Evolutionary conservation across 1,140 invertebrate species (phyloP).

Genomic region (Xylocopa sonorina): DNA sequence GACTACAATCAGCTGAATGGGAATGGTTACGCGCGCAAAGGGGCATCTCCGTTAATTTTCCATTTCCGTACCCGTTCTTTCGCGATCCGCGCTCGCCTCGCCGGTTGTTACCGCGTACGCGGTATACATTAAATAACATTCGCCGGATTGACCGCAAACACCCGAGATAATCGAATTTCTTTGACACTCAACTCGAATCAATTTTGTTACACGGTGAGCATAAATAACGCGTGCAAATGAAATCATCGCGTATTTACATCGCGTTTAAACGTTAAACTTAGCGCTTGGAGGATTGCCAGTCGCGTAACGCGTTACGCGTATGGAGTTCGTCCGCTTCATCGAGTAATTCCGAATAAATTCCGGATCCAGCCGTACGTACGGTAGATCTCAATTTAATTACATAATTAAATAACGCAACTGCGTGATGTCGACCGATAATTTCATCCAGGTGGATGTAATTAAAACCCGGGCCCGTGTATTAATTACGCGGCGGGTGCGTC

Average conservation of each 20-base stretch:
- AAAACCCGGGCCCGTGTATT: slow-evolving; percentile 20
- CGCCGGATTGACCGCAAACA: slow-evolving; percentile 10
- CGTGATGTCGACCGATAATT: neutral
- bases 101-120: neutral
- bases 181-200: neutral
- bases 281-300: slow-evolving; percentile 29
- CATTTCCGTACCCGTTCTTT: slow-evolving; percentile 35
- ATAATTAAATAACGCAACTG: slow-evolving; percentile 23
- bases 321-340: neutral
- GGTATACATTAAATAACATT: slow-evolving; percentile 25
- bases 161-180: slow-evolving; percentile 23
- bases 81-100: neutral
- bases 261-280: slow-evolving; percentile 21
- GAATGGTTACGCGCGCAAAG: slow-evolving; percentile 34
- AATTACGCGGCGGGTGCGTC: slow-evolving; percentile 2
- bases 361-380: neutral
- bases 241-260: slow-evolving; percentile 11
- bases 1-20: slow-evolving; percentile 46
- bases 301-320: neutral
- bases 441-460: slow-evolving; percentile 13
- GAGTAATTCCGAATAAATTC: slow-evolving; percentile 15
- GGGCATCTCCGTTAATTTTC: slow-evolving; percentile 22
- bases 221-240: slow-evolving; percentile 14
- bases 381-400: slow-evolving; percentile 13
- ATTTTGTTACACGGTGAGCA: neutral